phyloP scores from a whole-genome alignment of 2,113 vertebrate species.

The Xyrauchen texanus region DNA sequence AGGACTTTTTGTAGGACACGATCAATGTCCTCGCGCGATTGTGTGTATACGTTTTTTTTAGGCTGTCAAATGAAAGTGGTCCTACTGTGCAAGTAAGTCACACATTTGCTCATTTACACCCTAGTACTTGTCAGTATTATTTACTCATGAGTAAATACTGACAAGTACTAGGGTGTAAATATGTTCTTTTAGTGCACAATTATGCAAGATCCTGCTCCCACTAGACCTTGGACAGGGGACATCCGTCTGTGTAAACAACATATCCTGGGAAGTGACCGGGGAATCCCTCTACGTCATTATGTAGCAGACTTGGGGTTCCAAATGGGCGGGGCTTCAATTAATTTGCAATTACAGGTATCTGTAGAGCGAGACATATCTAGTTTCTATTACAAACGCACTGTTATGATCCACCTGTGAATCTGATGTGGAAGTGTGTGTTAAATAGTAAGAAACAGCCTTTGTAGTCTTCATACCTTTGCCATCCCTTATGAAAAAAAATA shows the following conservation, averaged over 20 bases:
- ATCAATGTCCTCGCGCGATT: background rate
- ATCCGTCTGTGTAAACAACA: background rate
- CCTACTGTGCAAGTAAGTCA: background rate
- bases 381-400: background rate
- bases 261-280: slow-evolving; percentile 14
- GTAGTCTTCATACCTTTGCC: no score
- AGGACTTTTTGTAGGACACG: no score
- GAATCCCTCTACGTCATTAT: slow-evolving; percentile 33
- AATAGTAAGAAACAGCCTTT: no score
- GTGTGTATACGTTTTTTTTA: no score
- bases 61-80: background rate
- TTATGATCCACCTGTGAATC: background rate
- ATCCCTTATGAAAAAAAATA: no score
- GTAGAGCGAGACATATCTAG: background rate
- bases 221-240: background rate
- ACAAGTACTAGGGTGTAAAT: no score
- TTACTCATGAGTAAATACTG: no score
- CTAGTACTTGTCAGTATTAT: no score
- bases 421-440: background rate
- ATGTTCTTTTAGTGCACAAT: background rate
- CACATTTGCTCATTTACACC: no score
- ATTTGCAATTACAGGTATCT: background rate
- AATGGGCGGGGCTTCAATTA: slow-evolving; percentile 18
- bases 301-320: slow-evolving; percentile 8
- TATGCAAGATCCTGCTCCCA: background rate